These are phyloP conservation scores for Carposina sasakii DNA, from an alignment of 1,140 invertebrate species.

Conservation along the genomic window DNA sequence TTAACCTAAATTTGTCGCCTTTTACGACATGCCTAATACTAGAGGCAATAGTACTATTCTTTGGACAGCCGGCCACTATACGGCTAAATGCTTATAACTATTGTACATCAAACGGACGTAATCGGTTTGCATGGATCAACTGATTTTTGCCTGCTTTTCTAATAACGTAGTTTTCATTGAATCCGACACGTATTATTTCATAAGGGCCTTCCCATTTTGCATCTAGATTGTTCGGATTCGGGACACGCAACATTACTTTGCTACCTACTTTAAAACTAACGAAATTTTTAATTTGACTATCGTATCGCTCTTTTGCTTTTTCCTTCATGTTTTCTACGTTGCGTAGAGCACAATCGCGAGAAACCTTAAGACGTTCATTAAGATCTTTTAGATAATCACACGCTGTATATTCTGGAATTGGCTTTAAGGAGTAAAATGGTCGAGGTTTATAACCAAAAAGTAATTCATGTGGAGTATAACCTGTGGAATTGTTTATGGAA, in stretches of 20 bases:
- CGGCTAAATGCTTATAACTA: too few relatives aligned
- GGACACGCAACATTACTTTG: conserved; percentile 32
- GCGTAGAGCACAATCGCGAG: conserved; percentile 23
- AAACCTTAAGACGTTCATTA: conserved; percentile 31
- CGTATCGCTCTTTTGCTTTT: conserved; percentile 35
- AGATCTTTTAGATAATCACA: conserved; percentile 37
- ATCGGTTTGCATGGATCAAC: conserved; percentile 29
- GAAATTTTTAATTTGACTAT: conserved; percentile 34
- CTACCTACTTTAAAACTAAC: conserved; percentile 25
- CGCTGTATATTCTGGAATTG: conserved; percentile 26
- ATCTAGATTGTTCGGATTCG: conserved; percentile 39
- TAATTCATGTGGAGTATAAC: conserved; percentile 53
- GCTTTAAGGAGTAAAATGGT: conserved; percentile 32
- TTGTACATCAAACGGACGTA: conserved; percentile 21
- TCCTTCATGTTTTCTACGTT: conserved; percentile 40
- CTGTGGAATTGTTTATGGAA: conserved; percentile 41
- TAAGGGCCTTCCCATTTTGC: conserved; percentile 44
- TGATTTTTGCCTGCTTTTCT: conserved; percentile 26
- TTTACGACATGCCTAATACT: too few relatives aligned
- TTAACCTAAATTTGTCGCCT: too few relatives aligned
- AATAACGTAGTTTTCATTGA: conserved; percentile 42
- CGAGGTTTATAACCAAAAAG: conserved; percentile 56
- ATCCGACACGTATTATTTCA: conserved; percentile 33
- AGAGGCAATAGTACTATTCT: too few relatives aligned
- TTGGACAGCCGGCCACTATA: too few relatives aligned